Percentiles rank a stretch among this genome's conserved stretches.
These are phyloP conservation scores for Gallinago paraguaiae DNA, from an alignment of 2,113 vertebrate species.

Conservation along the genomic window DNA sequence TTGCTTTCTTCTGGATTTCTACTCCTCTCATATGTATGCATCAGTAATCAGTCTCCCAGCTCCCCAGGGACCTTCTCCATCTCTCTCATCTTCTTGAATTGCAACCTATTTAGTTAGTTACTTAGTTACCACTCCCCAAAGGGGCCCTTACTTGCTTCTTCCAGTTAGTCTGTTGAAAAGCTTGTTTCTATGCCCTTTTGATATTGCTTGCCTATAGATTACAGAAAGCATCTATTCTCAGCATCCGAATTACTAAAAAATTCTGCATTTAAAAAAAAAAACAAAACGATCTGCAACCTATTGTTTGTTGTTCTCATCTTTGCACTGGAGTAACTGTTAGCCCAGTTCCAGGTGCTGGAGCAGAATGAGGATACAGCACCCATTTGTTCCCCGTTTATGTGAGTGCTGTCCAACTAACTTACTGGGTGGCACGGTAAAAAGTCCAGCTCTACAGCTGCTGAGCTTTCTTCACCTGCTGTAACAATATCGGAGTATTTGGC, in stretches of 20 bases:
- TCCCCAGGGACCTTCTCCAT: conserved; percentile 7
- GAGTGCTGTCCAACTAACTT: not conserved
- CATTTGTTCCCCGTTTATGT: not conserved
- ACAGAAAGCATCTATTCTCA: not conserved
- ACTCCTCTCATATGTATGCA: not conserved
- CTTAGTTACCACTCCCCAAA: conserved; percentile 60
- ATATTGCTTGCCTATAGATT: not conserved
- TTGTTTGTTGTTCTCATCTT: not conserved
- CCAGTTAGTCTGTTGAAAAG: conserved; percentile 12
- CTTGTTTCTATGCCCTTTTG: not conserved
- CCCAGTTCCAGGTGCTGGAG: not conserved
- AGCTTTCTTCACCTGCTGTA: not conserved
- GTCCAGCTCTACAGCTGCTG: not conserved
- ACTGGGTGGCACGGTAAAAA: not conserved
- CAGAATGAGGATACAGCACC: not conserved
- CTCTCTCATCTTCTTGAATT: conserved; percentile 56
- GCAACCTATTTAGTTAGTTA: conserved; percentile 65
- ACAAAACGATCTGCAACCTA: too few relatives aligned
- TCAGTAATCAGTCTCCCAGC: conserved; percentile 20
- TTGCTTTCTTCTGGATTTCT: conserved; percentile 9
- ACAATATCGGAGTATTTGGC: not conserved
- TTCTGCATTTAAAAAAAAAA: not conserved
- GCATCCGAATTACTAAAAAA: not conserved
- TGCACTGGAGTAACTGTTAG: not conserved
- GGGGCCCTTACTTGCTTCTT: conserved; percentile 17